Evolutionary conservation across 2,113 vertebrate species (phyloP).

Genomic region (Leuciscus idus): DNA sequence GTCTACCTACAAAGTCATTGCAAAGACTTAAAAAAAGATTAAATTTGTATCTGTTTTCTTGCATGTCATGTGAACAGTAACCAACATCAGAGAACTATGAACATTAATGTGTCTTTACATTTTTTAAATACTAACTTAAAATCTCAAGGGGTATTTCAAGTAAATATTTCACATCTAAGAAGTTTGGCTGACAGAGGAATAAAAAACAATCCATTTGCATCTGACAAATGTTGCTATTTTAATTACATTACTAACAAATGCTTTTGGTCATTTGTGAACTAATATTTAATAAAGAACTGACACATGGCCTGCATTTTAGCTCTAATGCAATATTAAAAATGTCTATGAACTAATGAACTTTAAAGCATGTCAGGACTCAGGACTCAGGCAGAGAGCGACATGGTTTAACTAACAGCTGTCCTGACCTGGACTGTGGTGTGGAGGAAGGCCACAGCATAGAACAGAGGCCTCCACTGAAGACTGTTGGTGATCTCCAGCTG

Average conservation of each 20-base stretch:
- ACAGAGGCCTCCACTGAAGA: slow-evolving; percentile 83
- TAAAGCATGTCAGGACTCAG: background rate
- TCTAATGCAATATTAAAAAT: background rate
- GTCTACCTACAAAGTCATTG: too few relatives aligned
- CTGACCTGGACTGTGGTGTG: slow-evolving; percentile 84
- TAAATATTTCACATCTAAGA: too few relatives aligned
- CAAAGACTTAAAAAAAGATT: too few relatives aligned
- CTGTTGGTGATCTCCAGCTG: slow-evolving; percentile 80
- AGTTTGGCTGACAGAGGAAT: background rate
- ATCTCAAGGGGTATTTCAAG: too few relatives aligned
- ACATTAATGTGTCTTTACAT: background rate
- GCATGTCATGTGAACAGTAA: too few relatives aligned
- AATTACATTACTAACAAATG: background rate
- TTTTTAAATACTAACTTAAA: background rate
- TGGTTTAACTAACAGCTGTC: background rate
- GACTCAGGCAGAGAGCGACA: background rate
- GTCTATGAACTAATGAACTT: background rate
- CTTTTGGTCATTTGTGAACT: background rate
- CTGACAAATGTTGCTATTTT: background rate
- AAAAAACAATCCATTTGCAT: background rate
- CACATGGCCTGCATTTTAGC: background rate
- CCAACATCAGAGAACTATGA: background rate
- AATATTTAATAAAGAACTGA: background rate
- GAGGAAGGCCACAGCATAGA: slow-evolving; percentile 83
- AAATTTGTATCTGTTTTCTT: too few relatives aligned